phyloP scores from a whole-genome alignment of 2,888 invertebrate genomes.

The Tenthredo distinguenda region DNA sequence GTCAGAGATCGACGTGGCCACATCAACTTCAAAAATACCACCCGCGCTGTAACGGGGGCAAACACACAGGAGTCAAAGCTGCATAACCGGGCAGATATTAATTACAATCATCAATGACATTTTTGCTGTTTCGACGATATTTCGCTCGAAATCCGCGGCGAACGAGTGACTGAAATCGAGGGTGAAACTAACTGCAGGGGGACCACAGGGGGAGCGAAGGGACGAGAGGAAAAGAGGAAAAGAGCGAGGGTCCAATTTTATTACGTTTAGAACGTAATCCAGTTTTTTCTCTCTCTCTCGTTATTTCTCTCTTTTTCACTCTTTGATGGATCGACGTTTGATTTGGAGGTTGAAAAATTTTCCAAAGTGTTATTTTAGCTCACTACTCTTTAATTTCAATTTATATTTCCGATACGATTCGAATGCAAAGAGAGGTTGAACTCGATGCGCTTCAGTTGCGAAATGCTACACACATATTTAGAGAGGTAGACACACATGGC shows the following conservation, averaged over 20 bases:
- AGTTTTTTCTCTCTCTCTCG: not conserved
- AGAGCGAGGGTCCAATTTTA: constrained; percentile 41
- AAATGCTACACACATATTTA: not conserved
- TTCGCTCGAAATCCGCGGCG: constrained; percentile 23
- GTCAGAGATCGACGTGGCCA: constrained; percentile 30
- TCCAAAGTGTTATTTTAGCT: constrained; percentile 16
- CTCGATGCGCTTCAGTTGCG: not conserved
- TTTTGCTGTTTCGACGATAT: constrained; percentile 28
- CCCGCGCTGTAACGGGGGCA: constrained; percentile 13
- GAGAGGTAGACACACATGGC: not conserved
- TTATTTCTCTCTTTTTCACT: not conserved
- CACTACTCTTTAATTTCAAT: constrained; percentile 17
- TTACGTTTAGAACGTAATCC: constrained; percentile 43
- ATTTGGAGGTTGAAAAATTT: constrained; percentile 29
- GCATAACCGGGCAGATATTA: not conserved
- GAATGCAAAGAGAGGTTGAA: constrained; percentile 20
- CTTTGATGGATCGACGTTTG: constrained; percentile 43
- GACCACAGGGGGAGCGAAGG: not conserved
- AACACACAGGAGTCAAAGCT: not conserved
- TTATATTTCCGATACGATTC: constrained; percentile 7
- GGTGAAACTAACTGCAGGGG: constrained; percentile 6
- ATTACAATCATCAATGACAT: not conserved
- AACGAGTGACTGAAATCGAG: constrained; percentile 31
- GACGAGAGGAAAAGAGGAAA: not conserved
- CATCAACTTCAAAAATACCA: constrained; percentile 40